Evolutionary conservation across 23 tunicate genomes (phyloP).

Genomic region (Oikopleura albicans): DNA sequence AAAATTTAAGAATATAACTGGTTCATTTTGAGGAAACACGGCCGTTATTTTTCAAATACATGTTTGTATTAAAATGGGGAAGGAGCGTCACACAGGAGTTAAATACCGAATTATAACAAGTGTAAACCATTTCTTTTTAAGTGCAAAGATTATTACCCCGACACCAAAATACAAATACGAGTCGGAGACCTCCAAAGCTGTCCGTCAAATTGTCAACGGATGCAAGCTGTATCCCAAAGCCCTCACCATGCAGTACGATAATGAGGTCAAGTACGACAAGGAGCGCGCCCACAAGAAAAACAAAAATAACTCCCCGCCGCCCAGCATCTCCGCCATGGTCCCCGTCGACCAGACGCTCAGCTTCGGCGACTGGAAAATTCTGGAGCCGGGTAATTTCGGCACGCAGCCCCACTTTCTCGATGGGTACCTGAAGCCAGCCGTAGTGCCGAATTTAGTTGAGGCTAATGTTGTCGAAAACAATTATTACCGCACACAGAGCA

Average conservation of each 20-base stretch:
- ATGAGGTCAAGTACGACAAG: neutral
- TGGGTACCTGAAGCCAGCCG: neutral
- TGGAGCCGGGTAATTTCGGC: constrained; percentile 12
- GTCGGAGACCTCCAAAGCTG: constrained; percentile 1
- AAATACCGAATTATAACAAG: too few species aligned
- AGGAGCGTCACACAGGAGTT: too few species aligned
- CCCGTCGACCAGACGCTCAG: neutral
- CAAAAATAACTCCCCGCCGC: neutral
- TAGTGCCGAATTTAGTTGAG: neutral
- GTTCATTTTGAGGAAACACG: too few species aligned
- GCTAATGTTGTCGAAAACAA: neutral
- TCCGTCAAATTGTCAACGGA: neutral
- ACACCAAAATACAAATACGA: neutral
- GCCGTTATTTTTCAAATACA: too few species aligned
- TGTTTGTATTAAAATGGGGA: too few species aligned
- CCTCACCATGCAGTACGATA: neutral
- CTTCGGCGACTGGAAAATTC: constrained; percentile 9
- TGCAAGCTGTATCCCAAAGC: constrained; percentile 5
- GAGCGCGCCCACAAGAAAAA: neutral
- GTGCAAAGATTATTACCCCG: neutral
- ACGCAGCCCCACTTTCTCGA: constrained; percentile 7
- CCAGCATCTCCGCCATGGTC: neutral
- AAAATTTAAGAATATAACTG: too few species aligned
- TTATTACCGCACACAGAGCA: neutral
- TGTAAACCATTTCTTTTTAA: neutral